These are phyloP conservation scores for Cheumatopsyche charites DNA, from an alignment of 1,140 invertebrate genomes.

Conservation along the genomic window DNA sequence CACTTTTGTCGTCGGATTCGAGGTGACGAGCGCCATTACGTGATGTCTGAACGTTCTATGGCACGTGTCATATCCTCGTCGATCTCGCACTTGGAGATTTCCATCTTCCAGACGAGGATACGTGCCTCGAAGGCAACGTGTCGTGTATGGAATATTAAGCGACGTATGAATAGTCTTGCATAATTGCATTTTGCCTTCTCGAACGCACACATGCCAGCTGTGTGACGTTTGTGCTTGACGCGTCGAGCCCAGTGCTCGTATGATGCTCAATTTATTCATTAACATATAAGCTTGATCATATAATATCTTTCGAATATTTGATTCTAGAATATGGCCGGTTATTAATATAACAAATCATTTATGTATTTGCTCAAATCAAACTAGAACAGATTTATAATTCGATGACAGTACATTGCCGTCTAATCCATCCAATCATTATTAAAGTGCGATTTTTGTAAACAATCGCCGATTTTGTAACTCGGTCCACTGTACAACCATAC, in stretches of 20 bases:
- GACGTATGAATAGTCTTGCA: not conserved
- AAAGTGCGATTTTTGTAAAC: not conserved
- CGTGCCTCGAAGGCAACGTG: not conserved
- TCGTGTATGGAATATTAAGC: not conserved
- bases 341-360: too few species aligned
- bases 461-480: not conserved
- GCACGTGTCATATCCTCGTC: constrained; percentile 23
- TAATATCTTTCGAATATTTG: too few species aligned
- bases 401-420: too few species aligned
- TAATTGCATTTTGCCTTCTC: not conserved
- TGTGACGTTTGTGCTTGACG: too few species aligned
- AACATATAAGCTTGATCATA: too few species aligned
- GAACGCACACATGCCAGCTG: too few species aligned
- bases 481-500: not conserved
- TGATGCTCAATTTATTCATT: too few species aligned
- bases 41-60: constrained; percentile 22
- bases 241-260: too few species aligned
- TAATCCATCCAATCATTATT: not conserved
- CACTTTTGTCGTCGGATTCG: not conserved
- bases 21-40: constrained; percentile 31
- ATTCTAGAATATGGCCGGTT: too few species aligned
- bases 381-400: too few species aligned
- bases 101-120: constrained; percentile 6
- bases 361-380: too few species aligned
- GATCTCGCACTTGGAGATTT: constrained; percentile 5